Evolutionary conservation across 2,797 vertebrate genomes (phyloP), one percentile per base, ranked within the genome.

Genomic region (Anas bahamensis): DNA sequence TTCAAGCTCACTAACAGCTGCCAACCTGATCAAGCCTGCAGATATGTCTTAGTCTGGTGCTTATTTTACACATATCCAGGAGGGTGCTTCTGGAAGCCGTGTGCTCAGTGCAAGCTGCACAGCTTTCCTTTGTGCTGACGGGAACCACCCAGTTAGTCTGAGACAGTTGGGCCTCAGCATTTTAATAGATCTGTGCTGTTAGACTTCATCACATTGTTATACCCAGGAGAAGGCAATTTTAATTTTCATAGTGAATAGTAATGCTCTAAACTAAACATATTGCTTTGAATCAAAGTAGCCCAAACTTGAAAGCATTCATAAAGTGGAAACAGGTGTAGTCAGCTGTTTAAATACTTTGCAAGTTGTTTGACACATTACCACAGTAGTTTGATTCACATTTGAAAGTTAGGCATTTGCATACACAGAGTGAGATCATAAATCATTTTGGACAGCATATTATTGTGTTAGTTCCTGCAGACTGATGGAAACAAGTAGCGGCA

Each of bases 291-390:
- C 95, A 97, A 97, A 97, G 96, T 94, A 90, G 57, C 79, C 90
- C 74, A 50, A 96, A 97, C 93, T 97, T 98, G 94, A 98, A 98
- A 97, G 96, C 78, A 57, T 93, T 85, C 88, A 39, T 72, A 98
- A 98, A 98, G 97, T 98, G 92, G 94, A 98, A 98, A 97, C 97
- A 97, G 97, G 97, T 97, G 96, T 97, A 96, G 88, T 97, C 95
- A 96, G 97, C 97, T 97, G 97, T 96, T 97, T 95, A 93, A 89
- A 85, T 94, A 95, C 91, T 97, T 98, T 55, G 33, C 63, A 97
- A 97, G 95, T 95, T 96, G 94, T 96, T 97, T 97, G 94, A 97
- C 96, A 97, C 83, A 2, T 97, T 97, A 93, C 95, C 88, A 93
- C 96, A 97, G 97, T 97, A 97, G 95, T 96, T 93, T 95, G 95